Percentiles rank a stretch among this genome's conserved stretches.
Conservation (phyloP, 1,140 invertebrate species). For the Zaprionus kolodkinae region DNA sequence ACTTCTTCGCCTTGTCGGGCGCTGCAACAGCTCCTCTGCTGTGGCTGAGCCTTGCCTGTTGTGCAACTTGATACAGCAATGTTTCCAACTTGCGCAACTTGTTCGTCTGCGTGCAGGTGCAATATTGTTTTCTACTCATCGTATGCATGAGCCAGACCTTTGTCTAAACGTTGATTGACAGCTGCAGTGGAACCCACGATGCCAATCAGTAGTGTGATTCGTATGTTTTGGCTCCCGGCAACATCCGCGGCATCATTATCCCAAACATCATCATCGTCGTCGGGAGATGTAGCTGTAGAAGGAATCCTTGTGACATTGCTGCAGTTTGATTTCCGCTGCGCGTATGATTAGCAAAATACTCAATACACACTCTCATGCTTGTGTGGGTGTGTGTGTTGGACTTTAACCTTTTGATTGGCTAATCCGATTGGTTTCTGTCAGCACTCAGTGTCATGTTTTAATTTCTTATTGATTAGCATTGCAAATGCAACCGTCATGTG, state of each 20-base stretch:
- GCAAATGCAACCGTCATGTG: slow-evolving; percentile 15
- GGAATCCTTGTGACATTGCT: slow-evolving; percentile 28
- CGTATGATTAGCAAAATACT: slow-evolving; percentile 17
- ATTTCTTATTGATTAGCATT: slow-evolving; percentile 48
- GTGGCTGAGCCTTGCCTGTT: background rate
- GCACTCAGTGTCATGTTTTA: slow-evolving; percentile 36
- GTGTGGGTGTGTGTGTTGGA: slow-evolving; percentile 18
- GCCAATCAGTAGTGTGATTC: slow-evolving; percentile 8
- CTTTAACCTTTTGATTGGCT: slow-evolving; percentile 47
- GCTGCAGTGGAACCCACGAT: slow-evolving; percentile 19
- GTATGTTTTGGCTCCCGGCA: slow-evolving; percentile 29
- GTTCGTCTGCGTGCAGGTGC: background rate
- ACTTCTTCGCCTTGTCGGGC: slow-evolving; percentile 8
- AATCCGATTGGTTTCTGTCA: slow-evolving; percentile 54
- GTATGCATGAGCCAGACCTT: slow-evolving; percentile 13
- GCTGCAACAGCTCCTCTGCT: background rate
- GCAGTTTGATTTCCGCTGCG: slow-evolving; percentile 59
- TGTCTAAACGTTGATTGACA: slow-evolving; percentile 37
- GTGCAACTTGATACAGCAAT: slow-evolving; percentile 6
- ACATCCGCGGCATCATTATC: slow-evolving; percentile 2
- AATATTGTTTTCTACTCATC: slow-evolving; percentile 5
- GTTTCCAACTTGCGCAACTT: slow-evolving; percentile 2
- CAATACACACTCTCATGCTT: background rate
- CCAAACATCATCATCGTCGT: slow-evolving; percentile 21
- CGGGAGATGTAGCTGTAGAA: background rate